Percentiles rank a stretch among this genome's conserved stretches.
These are phyloP conservation scores for Oreochromis mossambicus DNA, from an alignment of 2,797 vertebrate genomes.

Conservation along the genomic window DNA sequence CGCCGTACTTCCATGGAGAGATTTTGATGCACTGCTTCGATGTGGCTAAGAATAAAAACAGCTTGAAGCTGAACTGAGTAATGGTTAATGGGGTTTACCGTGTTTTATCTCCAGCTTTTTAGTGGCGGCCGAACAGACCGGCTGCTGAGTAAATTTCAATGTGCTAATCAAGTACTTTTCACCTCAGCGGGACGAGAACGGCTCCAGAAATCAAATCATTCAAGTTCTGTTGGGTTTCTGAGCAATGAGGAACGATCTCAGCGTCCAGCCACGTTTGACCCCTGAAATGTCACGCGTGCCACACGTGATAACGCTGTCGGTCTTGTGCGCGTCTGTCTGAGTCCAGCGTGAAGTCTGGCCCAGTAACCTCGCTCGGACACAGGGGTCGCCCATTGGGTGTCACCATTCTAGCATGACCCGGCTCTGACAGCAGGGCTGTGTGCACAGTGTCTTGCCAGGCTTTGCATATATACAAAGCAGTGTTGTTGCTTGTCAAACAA, in stretches of 20 bases:
- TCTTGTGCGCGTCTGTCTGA: background rate
- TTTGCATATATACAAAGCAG: slow-evolving; percentile 79
- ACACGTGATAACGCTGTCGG: background rate
- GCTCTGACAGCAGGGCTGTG: slow-evolving; percentile 56
- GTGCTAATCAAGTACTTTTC: slow-evolving; percentile 73
- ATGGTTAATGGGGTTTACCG: slow-evolving; percentile 46
- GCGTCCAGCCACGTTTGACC: slow-evolving; percentile 19
- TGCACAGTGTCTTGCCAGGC: slow-evolving; percentile 56
- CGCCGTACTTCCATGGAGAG: background rate
- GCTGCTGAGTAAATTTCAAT: slow-evolving; percentile 49
- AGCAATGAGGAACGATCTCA: background rate
- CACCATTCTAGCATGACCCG: slow-evolving; percentile 49
- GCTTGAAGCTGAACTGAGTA: slow-evolving; percentile 24
- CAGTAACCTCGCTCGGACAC: slow-evolving; percentile 26
- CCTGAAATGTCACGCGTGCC: background rate
- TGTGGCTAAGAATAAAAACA: slow-evolving; percentile 22
- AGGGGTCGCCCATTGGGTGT: slow-evolving; percentile 63
- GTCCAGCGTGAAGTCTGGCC: slow-evolving; percentile 37
- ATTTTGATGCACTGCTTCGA: slow-evolving; percentile 8
- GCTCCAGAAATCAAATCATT: slow-evolving; percentile 39
- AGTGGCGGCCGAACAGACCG: slow-evolving; percentile 11
- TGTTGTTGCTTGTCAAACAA: slow-evolving; percentile 80
- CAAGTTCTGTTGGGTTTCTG: slow-evolving; percentile 31
- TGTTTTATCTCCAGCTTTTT: slow-evolving; percentile 38
- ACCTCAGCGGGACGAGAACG: slow-evolving; percentile 47